Evolutionary conservation across 2,113 vertebrate species (phyloP).

Genomic region (Rutilus rutilus): DNA sequence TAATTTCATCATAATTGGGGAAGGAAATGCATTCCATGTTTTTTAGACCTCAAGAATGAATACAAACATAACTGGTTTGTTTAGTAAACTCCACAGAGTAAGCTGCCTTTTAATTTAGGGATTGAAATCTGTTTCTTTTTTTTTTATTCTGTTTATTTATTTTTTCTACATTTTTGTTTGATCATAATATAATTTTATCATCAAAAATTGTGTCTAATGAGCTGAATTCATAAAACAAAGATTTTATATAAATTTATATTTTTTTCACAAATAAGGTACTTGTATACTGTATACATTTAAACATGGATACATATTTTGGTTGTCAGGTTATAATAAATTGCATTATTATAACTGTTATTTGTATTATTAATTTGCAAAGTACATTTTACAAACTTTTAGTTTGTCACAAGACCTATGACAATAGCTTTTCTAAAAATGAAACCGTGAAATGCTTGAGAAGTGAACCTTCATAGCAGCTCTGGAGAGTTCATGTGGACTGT

Average conservation of each 20-base stretch:
- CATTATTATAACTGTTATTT: no score
- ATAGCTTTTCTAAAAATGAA: no score
- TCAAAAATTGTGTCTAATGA: background rate
- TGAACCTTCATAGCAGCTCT: no score
- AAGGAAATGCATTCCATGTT: background rate
- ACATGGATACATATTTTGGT: no score
- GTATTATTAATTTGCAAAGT: no score
- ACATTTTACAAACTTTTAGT: no score
- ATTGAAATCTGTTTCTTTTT: background rate
- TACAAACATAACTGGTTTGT: background rate
- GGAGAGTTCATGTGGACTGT: no score
- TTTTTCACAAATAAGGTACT: background rate
- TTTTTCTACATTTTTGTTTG: background rate
- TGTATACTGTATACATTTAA: background rate
- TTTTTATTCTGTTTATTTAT: background rate
- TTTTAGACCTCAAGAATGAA: background rate
- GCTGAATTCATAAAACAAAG: background rate
- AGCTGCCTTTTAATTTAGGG: background rate
- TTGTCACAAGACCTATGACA: no score
- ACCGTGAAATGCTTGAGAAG: no score
- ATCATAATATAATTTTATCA: background rate
- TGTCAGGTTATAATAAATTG: no score
- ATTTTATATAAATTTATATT: background rate
- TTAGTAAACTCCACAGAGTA: background rate
- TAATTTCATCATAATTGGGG: background rate